Conservation (phyloP, 2,113 vertebrate genomes). For the Phainopepla nitens region DNA sequence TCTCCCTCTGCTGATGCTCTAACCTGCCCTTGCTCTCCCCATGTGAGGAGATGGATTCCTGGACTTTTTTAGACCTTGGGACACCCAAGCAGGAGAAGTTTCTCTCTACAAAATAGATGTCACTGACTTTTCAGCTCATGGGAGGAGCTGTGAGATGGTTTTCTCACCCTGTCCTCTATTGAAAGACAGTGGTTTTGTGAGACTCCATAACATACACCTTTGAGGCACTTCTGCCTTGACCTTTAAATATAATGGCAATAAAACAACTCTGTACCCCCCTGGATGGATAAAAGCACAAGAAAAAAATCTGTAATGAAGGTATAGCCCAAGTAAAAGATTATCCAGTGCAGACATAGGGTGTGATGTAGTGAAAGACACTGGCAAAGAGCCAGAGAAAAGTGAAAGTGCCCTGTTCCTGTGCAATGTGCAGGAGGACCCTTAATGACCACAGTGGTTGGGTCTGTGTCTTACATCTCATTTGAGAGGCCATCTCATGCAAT, state of each 20-base stretch:
- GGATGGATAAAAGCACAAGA: background rate
- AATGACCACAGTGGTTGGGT: background rate
- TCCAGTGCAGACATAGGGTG: background rate
- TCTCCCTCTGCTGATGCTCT: background rate
- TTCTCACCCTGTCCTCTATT: background rate
- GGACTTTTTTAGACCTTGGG: background rate
- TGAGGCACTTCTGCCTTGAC: background rate
- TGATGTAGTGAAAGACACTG: background rate
- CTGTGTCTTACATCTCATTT: slow-evolving; percentile 18
- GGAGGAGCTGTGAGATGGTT: background rate
- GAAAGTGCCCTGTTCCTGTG: background rate
- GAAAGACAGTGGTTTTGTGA: background rate
- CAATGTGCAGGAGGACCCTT: background rate
- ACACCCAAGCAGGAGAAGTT: background rate
- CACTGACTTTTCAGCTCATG: background rate
- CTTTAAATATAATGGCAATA: background rate
- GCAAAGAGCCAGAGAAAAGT: background rate
- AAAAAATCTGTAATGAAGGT: background rate
- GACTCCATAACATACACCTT: background rate
- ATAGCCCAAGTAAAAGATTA: background rate
- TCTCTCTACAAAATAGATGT: background rate
- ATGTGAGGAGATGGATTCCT: background rate
- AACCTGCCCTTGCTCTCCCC: background rate
- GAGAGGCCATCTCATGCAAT: slow-evolving; percentile 39
- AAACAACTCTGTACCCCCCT: background rate